These are phyloP conservation scores for Brenthis daphne DNA, from an alignment of 2,888 invertebrate genomes.

Conservation along the genomic window DNA sequence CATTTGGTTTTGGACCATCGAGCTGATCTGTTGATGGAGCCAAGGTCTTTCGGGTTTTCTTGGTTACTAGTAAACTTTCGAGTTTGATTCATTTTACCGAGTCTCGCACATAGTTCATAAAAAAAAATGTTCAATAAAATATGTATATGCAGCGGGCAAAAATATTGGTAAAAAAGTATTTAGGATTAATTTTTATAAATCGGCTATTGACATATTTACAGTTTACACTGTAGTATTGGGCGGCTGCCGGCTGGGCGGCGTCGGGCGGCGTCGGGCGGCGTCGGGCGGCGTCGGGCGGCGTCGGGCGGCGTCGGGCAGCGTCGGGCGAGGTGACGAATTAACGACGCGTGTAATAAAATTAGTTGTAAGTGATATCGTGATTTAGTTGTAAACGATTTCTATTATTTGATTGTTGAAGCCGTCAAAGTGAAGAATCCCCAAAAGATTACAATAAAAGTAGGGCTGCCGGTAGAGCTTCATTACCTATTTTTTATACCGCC, in stretches of 20 bases:
- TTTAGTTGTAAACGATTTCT: constrained; percentile 27
- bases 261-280: not conserved
- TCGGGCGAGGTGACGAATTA: too few relatives aligned
- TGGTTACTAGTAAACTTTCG: too few relatives aligned
- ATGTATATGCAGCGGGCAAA: too few relatives aligned
- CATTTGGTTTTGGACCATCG: too few relatives aligned
- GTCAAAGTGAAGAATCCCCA: constrained; percentile 27
- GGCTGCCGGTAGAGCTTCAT: not conserved
- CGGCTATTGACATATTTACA: constrained; percentile 8
- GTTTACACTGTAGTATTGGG: not conserved
- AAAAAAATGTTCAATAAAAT: too few relatives aligned
- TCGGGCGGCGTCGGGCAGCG: not conserved
- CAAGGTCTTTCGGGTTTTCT: too few relatives aligned
- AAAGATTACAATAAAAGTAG: constrained; percentile 29
- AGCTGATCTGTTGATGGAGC: too few relatives aligned
- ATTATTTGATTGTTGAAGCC: constrained; percentile 34
- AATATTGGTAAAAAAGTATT: too few relatives aligned
- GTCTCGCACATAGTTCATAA: too few relatives aligned
- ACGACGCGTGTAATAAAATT: constrained; percentile 27
- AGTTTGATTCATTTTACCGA: too few relatives aligned
- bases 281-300: not conserved
- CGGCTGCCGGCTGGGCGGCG: not conserved
- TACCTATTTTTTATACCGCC: too few relatives aligned
- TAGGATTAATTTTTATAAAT: not conserved
- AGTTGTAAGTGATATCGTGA: constrained; percentile 36